Base-by-base conservation (phyloP, 2,797 vertebrate species). In the Thaleichthys pacificus region DNA sequence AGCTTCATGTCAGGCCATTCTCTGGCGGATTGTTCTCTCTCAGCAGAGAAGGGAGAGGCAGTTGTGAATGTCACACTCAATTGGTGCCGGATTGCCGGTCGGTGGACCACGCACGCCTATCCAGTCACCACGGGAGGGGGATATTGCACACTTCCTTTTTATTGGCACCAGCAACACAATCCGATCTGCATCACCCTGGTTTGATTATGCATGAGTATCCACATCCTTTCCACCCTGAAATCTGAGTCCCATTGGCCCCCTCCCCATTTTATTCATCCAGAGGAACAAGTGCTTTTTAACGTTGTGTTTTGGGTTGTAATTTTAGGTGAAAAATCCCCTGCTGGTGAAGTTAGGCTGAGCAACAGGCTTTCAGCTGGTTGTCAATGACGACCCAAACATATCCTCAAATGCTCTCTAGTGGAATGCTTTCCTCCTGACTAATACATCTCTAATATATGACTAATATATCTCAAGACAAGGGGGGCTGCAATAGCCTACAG, bases 341-440 rank as follows among this genome's bases (percentile, higher is more conserved):
- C 42, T 5, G 63, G 82, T 88, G 91, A 92, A 88, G 90, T 93
- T 91, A 89, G 87, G 75, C 79, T 84, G 87, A 47, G 42, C 93
- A 89, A 86, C 88, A 85, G 83, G 93, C 95, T 93, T 94, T 94
- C 94, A 93, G 86, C 88, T 85, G 84, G 93, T 95, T 93, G 94
- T 94, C 94, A 93, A 56, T 92, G 93, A 93, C 93, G 94, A 95
- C 93, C 87, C 19, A 56, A n/a, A 56, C 51, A 79, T 88, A 91
- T 89, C 88, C 89, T 90, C 86, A 85, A 82, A 90, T 88, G 87
- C 87, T 88, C 88, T 85, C 89, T 85, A 88, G 88, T 86, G 89
- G 89, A 89, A 89, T 68, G 77, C 60, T 81, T 77, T 77, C 69
- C 66, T 80, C 67, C 24, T 68, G 75, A 80, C 68, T 77, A 77